A percentile compares a stretch with the other conserved stretches of the same genome.
phyloP scores from a whole-genome alignment of 2,797 vertebrate genomes.

The Adelosebastes latens region DNA sequence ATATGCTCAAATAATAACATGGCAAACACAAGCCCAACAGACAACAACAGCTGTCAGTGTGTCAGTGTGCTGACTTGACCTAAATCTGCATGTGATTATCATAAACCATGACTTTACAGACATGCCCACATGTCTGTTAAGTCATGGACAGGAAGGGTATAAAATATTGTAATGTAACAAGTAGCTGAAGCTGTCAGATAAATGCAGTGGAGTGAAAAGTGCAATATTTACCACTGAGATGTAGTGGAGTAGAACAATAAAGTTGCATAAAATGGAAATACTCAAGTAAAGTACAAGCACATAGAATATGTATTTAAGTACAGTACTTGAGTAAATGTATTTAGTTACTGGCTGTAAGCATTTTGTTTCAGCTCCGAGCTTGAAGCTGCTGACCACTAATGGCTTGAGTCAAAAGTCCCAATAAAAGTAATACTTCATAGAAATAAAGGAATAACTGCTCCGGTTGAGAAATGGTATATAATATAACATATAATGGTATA shows the following conservation, averaged over 20 bases:
- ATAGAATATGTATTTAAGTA: background rate
- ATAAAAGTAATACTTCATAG: constrained; percentile 8
- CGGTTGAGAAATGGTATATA: constrained; percentile 7
- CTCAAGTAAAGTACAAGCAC: background rate
- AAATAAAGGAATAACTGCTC: constrained; percentile 15
- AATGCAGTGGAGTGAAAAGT: background rate
- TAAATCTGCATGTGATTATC: too few relatives aligned
- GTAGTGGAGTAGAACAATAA: background rate
- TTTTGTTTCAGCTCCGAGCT: background rate
- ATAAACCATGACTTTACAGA: too few relatives aligned
- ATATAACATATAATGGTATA: background rate
- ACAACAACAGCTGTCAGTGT: too few relatives aligned
- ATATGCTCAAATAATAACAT: too few relatives aligned
- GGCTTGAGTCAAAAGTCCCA: constrained; percentile 11
- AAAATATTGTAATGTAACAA: background rate
- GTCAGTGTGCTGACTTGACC: too few relatives aligned
- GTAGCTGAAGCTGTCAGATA: background rate
- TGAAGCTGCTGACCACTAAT: background rate
- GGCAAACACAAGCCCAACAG: too few relatives aligned
- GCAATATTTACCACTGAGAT: background rate
- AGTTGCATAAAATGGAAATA: background rate
- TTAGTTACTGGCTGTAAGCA: background rate
- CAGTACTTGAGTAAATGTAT: background rate
- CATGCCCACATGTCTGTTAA: too few relatives aligned
- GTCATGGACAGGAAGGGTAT: too few relatives aligned